These are phyloP conservation scores for Drosophila neonasuta DNA, from an alignment of 2,888 invertebrate genomes.

Conservation along the genomic window DNA sequence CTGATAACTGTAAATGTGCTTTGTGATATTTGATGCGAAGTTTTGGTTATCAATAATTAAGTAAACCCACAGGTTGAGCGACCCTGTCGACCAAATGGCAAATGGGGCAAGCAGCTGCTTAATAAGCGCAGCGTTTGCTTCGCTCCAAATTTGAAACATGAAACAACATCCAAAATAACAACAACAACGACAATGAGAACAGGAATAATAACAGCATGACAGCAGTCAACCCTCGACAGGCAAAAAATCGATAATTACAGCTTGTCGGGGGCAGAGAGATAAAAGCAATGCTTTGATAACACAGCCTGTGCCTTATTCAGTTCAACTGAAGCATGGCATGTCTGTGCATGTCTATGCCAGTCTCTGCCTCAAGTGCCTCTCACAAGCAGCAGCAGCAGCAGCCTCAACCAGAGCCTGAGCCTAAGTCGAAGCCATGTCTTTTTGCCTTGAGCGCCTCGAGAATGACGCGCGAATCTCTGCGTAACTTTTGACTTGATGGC, in stretches of 20 bases:
- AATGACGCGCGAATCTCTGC: constrained; percentile 49
- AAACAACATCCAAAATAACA: constrained; percentile 39
- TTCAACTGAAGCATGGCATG: constrained; percentile 42
- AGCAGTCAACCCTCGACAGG: constrained; percentile 13
- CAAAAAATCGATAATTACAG: constrained; percentile 68
- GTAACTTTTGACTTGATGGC: constrained; percentile 30
- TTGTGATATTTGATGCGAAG: constrained; percentile 39
- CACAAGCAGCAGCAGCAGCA: constrained; percentile 27
- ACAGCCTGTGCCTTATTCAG: constrained; percentile 46
- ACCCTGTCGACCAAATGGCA: neutral
- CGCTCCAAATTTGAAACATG: constrained; percentile 60
- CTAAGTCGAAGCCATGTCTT: constrained; percentile 24
- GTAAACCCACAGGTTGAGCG: constrained; percentile 40
- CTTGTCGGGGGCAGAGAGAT: constrained; percentile 15
- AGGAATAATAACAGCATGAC: neutral
- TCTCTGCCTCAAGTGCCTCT: constrained; percentile 40
- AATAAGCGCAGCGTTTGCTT: constrained; percentile 33
- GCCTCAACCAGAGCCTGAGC: constrained; percentile 1
- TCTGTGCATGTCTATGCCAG: constrained; percentile 31
- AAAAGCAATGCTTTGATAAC: constrained; percentile 56
- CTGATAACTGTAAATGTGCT: constrained; percentile 7
- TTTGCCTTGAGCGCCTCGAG: constrained; percentile 55
- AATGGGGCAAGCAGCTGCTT: constrained; percentile 47
- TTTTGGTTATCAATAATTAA: constrained; percentile 65
- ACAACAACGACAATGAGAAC: constrained; percentile 19